Base-by-base conservation (phyloP, 2,797 vertebrate genomes). In the Paramormyrops hopkinsi region DNA sequence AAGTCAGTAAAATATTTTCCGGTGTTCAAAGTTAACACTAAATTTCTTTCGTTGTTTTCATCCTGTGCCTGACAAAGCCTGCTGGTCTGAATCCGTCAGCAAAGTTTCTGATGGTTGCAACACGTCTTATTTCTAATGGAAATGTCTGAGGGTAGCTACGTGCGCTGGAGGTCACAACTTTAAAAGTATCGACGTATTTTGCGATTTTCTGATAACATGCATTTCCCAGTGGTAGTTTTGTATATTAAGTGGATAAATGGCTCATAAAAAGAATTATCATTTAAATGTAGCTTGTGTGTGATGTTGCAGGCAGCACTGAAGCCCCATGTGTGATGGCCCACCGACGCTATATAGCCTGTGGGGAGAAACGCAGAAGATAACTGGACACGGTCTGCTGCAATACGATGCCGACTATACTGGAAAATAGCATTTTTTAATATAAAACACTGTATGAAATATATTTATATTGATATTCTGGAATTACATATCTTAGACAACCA, bases 291-390 rank as follows among this genome's bases (percentile, higher is more conserved):
- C 51, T 41, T 53, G 9, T 33, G 41, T 86, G 44, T 89, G 22
- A 54, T 90, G 5, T 93, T 93, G 90, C 89, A 96, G 95, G 95
- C 93, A 14, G 94, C 94, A 91, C 93, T 94, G 0, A 94, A 94
- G 88, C 19, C 92, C 11, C 94, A 92, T 59, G 91, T 92, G 0
- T 92, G 93, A 76, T 95, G 94, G 94, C 90, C 95, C 9, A 92
- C 93, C 65, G 94, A 93, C 89, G 90, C 94, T 46, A 93, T 93
- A 59, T 94, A 93, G 91, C 89, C 93, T 17, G 65, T 95, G 93
- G 94, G 89, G 94, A 88, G 95, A 96, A 90, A 48, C 86, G 89
- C 90, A 65, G 90, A 89, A 90, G 29, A 89, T 56, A 94, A 94
- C 94, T 94, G 94, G 94, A 95, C 93, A 91, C 91, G 92, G 92